Percentiles rank a stretch among this genome's conserved stretches.
phyloP scores from a whole-genome alignment of 2,113 vertebrate genomes.

The Meles meles region DNA sequence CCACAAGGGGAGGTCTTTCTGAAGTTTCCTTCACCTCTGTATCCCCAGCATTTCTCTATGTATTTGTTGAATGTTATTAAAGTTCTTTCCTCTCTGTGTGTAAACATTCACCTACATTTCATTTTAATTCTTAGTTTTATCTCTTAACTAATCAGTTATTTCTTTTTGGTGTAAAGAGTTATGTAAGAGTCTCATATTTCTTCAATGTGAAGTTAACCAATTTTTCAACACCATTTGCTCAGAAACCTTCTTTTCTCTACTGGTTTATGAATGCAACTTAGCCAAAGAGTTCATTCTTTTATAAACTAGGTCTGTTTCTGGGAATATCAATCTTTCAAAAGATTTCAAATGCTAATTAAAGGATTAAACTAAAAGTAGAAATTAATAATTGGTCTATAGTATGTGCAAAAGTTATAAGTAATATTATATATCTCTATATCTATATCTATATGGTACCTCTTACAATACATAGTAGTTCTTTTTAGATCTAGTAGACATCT shows the following conservation, averaged over 20 bases:
- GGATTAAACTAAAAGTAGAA: neutral
- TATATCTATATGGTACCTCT: neutral
- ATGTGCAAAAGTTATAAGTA: neutral
- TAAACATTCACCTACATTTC: neutral
- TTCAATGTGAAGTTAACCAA: neutral
- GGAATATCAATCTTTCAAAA: neutral
- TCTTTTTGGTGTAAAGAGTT: neutral
- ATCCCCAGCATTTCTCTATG: fast-evolving
- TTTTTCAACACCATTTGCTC: neutral
- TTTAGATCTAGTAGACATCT: neutral
- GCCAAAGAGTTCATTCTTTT: neutral
- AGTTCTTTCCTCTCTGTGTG: neutral
- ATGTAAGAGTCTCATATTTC: neutral
- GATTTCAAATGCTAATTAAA: neutral
- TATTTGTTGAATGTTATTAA: neutral
- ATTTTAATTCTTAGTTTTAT: neutral
- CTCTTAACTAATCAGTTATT: neutral
- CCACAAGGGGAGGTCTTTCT: neutral
- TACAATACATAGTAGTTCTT: neutral
- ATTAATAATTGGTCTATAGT: neutral
- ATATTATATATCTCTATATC: neutral
- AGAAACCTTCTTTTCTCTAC: neutral
- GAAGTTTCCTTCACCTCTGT: neutral
- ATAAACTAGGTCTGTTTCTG: neutral
- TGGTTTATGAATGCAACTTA: neutral